Base-by-base conservation (phyloP, 2,113 vertebrate species). In the Indicator maculatus region DNA sequence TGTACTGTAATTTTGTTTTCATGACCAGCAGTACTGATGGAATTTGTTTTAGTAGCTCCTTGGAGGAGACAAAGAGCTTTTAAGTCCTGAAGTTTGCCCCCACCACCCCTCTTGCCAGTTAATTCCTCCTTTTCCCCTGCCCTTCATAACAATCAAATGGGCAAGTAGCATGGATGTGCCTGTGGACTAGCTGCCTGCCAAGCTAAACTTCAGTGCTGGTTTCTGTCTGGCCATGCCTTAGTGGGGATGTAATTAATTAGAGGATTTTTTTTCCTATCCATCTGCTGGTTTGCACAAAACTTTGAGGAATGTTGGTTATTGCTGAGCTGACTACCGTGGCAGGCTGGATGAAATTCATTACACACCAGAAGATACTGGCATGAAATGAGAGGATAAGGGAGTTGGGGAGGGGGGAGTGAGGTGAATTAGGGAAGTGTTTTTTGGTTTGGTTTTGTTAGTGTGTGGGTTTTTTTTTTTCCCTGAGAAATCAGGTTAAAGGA, bases 161-260 rank as follows among this genome's bases (percentile, higher is more conserved):
- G 33, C 17, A 39, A 85, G 31, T 21, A 63, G 21, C 38, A 3
- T 31, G 72, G 83, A 67, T 80, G 83, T 65, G 55, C 86, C 86
- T 80, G 11, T 0, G 5, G 73, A 59, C 19, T 27, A 44, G 39
- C 55, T 72, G 94, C 21, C 93, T 96, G 93, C 84, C 75, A 85
- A 91, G 83, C 58, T 70, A 53, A 91, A 59, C 52, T 61, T 66
- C 80, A 89, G 41, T 88, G 72, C 90, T 83, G 86, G 56, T 80
- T 92, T 93, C 76, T 93, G 90, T 94, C 88, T 90, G 92, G 83
- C 90, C 30, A 1, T 88, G 83, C 92, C 69, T 90, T 88, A 11
- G 59, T 71, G 79, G 90, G 92, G 90, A 93, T 93, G 93, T 90
- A 83, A 96, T 95, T 93, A 94, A 96, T 96, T 92, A 94, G 90